phyloP scores from a whole-genome alignment of 2,113 vertebrate species.

The Gambusia holbrooki region DNA sequence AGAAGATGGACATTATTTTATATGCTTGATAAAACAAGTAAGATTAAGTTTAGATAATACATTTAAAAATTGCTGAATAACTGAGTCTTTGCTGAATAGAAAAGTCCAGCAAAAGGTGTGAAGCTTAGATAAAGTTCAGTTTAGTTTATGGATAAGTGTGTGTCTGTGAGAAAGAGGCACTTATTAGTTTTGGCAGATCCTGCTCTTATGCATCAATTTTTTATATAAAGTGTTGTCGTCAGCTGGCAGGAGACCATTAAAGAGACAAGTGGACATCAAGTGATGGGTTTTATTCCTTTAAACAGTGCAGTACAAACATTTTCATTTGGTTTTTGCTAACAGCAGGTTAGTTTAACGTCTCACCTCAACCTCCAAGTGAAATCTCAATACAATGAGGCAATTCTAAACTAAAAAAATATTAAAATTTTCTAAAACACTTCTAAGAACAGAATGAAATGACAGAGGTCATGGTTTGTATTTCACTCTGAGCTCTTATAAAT shows the following conservation, averaged over 20 bases:
- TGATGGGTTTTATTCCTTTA: background rate
- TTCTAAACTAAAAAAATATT: no score
- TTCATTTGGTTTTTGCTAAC: no score
- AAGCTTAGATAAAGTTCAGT: conserved; percentile 7
- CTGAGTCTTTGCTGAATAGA: no score
- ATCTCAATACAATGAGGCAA: no score
- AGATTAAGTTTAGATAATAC: background rate
- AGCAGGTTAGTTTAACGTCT: background rate
- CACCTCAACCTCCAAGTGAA: background rate
- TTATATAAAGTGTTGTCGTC: conserved; percentile 22
- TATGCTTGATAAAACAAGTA: background rate
- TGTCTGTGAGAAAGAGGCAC: conserved; percentile 4
- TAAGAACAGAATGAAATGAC: no score
- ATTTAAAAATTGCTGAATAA: background rate
- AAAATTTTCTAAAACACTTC: no score
- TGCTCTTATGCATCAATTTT: conserved; percentile 36
- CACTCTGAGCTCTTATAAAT: background rate
- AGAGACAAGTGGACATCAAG: background rate
- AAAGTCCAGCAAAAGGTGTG: no score
- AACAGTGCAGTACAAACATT: no score
- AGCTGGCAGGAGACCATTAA: background rate
- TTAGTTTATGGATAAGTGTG: conserved; percentile 34
- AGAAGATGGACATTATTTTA: background rate
- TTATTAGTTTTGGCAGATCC: conserved; percentile 31
- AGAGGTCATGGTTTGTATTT: background rate